phyloP scores from a whole-genome alignment of 2,888 invertebrate genomes.

The Leptinotarsa tumamoca region DNA sequence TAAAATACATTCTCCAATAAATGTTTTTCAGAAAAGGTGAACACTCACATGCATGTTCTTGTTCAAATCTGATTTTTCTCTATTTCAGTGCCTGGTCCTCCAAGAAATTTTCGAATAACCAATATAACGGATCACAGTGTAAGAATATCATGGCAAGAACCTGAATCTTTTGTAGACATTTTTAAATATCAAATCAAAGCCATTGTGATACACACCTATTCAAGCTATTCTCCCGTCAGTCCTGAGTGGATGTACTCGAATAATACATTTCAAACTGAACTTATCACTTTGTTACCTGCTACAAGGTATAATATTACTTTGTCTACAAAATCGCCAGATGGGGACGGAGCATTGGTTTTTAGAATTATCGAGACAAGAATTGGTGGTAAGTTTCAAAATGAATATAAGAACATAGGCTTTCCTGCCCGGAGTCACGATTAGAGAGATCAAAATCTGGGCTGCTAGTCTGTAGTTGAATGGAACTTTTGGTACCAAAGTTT shows the following conservation, averaged over 20 bases:
- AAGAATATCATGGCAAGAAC: slow-evolving; percentile 71
- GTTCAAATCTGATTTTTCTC: neutral
- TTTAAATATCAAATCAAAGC: slow-evolving; percentile 72
- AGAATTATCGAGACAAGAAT: slow-evolving; percentile 77
- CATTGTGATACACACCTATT: slow-evolving; percentile 71
- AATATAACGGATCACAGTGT: slow-evolving; percentile 76
- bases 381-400: slow-evolving; percentile 65
- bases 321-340: slow-evolving; percentile 73
- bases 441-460: no score
- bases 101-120: slow-evolving; percentile 71
- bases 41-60: neutral
- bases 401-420: no score
- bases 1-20: no score
- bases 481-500: no score
- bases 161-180: slow-evolving; percentile 70
- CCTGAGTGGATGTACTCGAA: slow-evolving; percentile 74
- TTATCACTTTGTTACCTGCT: slow-evolving; percentile 78
- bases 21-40: neutral
- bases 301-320: slow-evolving; percentile 82
- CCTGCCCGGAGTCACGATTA: no score
- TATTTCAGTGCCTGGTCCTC: slow-evolving; percentile 75
- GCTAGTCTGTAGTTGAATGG: no score
- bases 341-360: slow-evolving; percentile 71
- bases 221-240: slow-evolving; percentile 67
- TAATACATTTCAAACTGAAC: slow-evolving; percentile 70